phyloP scores from a whole-genome alignment of 2,113 vertebrate species.

The Hippotragus niger region DNA sequence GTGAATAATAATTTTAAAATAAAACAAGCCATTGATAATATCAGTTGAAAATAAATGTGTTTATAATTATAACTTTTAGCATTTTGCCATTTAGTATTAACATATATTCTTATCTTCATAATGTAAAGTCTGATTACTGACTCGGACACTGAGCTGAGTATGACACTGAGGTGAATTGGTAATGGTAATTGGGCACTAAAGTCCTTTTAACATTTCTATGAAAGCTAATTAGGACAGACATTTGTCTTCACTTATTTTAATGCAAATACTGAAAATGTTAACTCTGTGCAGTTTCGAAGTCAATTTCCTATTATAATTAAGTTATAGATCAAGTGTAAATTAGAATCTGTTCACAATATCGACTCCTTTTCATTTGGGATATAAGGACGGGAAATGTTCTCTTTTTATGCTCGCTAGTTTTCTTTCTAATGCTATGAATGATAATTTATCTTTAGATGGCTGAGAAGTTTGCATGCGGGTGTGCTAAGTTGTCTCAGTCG shows the following conservation, averaged over 20 bases:
- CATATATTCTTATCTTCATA: not conserved
- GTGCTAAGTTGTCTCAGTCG: not conserved
- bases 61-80: not conserved
- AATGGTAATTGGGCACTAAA: not conserved
- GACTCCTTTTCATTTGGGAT: not conserved
- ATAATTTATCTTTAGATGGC: slow-evolving; percentile 19
- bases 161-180: not conserved
- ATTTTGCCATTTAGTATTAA: not conserved
- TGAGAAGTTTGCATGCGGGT: not conserved
- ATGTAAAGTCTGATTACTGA: not conserved
- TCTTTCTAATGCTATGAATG: not conserved
- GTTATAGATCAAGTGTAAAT: slow-evolving; percentile 5
- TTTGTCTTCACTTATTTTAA: not conserved
- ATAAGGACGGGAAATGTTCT: not conserved
- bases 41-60: not conserved
- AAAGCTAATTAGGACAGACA: slow-evolving; percentile 22
- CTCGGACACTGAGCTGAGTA: not conserved
- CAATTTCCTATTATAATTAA: slow-evolving; percentile 20
- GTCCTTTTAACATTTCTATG: not conserved
- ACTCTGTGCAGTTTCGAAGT: slow-evolving; percentile 33
- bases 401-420: not conserved
- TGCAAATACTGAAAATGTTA: slow-evolving; percentile 30
- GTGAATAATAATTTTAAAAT: slow-evolving; percentile 10
- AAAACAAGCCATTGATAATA: not conserved
- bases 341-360: not conserved